Evolutionary conservation across 2,888 invertebrate genomes (phyloP).

Genomic region (Napeogenes sylphis): DNA sequence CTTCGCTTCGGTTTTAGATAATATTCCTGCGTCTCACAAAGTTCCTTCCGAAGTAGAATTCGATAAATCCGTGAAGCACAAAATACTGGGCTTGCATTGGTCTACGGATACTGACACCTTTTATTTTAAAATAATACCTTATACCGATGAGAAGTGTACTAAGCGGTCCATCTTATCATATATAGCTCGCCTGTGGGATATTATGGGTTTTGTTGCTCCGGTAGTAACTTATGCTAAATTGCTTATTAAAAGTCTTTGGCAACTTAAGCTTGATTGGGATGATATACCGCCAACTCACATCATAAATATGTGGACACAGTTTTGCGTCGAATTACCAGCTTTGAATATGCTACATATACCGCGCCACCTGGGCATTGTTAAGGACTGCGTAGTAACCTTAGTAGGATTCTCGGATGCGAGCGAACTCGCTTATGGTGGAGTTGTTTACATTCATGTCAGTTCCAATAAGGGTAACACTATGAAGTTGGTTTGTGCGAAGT

Average conservation of each 20-base stretch:
- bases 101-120: constrained; percentile 11
- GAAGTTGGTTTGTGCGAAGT: no score
- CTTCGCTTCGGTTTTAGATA: no score
- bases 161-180: constrained; percentile 30
- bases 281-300: constrained; percentile 22
- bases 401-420: constrained; percentile 25
- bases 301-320: constrained; percentile 17
- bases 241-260: constrained; percentile 22
- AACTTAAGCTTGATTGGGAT: constrained; percentile 22
- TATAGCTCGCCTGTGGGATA: constrained; percentile 26
- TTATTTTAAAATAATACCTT: no score
- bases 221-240: constrained; percentile 22
- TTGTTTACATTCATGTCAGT: constrained; percentile 17
- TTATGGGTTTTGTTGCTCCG: constrained; percentile 26
- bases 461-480: neutral
- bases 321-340: constrained; percentile 15
- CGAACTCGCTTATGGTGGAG: constrained; percentile 7
- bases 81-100: constrained; percentile 22
- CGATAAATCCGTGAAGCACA: no score
- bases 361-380: constrained; percentile 18
- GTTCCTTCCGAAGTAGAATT: no score
- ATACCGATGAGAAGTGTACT: constrained; percentile 22
- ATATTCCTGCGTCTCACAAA: no score
- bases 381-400: constrained; percentile 8
- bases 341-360: constrained; percentile 16